Conservation (phyloP, 1,140 invertebrate species). For the Metaphire vulgaris region DNA sequence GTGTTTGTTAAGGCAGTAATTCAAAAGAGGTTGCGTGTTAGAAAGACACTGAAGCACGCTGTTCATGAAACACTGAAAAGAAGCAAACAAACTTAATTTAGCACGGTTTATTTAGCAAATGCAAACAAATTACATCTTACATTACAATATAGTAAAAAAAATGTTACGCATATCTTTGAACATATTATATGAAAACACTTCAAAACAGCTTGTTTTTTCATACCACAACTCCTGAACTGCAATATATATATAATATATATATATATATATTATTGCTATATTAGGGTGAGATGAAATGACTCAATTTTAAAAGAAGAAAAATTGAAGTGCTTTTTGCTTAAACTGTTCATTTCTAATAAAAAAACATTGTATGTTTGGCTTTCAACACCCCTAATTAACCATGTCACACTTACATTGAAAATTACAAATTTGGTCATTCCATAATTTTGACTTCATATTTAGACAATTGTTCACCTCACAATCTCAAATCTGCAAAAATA, state of each 20-base stretch:
- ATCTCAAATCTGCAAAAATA: too few relatives aligned
- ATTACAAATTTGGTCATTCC: too few relatives aligned
- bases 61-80: conserved; percentile 84
- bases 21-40: conserved; percentile 71
- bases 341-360: too few relatives aligned
- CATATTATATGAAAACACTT: not conserved
- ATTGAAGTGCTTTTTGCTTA: too few relatives aligned
- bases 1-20: conserved; percentile 65
- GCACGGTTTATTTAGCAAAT: not conserved
- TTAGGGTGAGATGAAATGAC: too few relatives aligned
- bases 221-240: not conserved
- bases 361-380: too few relatives aligned
- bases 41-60: conserved; percentile 88
- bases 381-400: too few relatives aligned
- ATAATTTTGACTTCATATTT: too few relatives aligned
- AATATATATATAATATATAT: not conserved
- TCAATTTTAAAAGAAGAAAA: too few relatives aligned
- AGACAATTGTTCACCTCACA: too few relatives aligned
- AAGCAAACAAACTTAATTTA: not conserved
- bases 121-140: not conserved
- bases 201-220: not conserved
- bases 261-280: too few relatives aligned
- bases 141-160: not conserved
- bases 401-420: too few relatives aligned
- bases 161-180: not conserved